A percentile compares a stretch with the other conserved stretches of the same genome.
These are phyloP conservation scores for Amblyopsis rosae DNA, from an alignment of 2,113 vertebrate genomes.

Conservation along the genomic window DNA sequence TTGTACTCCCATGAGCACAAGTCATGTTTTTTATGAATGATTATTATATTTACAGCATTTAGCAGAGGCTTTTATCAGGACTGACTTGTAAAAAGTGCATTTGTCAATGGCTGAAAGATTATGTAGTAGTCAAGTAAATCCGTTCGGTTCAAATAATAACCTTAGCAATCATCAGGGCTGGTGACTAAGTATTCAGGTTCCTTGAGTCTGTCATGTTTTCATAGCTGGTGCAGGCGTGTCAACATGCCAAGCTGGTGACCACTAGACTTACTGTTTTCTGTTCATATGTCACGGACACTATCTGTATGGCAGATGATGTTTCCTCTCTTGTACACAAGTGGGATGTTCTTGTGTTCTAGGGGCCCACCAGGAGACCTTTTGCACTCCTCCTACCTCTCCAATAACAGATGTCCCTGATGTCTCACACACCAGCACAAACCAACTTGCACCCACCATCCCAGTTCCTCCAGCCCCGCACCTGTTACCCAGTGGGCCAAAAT, in stretches of 20 bases:
- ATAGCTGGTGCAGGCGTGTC: conserved; percentile 24
- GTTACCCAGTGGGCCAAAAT: conserved; percentile 22
- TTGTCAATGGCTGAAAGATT: too few species aligned
- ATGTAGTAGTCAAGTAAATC: too few species aligned
- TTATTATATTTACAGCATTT: too few species aligned
- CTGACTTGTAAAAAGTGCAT: too few species aligned
- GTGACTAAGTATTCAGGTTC: too few species aligned
- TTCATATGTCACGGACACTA: background rate
- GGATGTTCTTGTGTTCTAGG: conserved; percentile 35
- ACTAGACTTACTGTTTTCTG: background rate
- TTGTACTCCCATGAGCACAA: too few species aligned
- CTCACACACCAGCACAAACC: conserved; percentile 18
- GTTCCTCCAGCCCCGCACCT: background rate
- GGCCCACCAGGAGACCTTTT: conserved; percentile 58
- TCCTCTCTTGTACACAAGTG: background rate
- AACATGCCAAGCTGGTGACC: conserved; percentile 38
- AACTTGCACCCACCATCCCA: conserved; percentile 17
- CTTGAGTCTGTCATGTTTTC: conserved; percentile 1
- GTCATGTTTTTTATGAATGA: too few species aligned
- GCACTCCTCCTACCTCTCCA: conserved; percentile 69
- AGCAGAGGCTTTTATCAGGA: too few species aligned
- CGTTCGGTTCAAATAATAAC: too few species aligned
- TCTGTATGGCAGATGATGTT: background rate
- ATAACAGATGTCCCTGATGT: conserved; percentile 28
- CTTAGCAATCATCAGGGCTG: too few species aligned